Evolutionary conservation across 1,140 invertebrate species (phyloP).

Genomic region (silkworm (Bombyx mori)): ASM3026992v2 NC_085129.1:7417001-7417500

Average conservation of each 20-base stretch:
- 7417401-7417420: slow-evolving; percentile 49
- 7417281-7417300: slow-evolving; percentile 11
- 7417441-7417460: slow-evolving; percentile 26
- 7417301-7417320: slow-evolving; percentile 78
- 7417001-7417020: too few species aligned
- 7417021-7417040: too few species aligned
- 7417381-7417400: slow-evolving; percentile 33
- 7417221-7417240: slow-evolving; percentile 21
- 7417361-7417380: slow-evolving; percentile 12
- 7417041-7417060: too few species aligned
- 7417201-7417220: slow-evolving; percentile 7
- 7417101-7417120: too few species aligned
- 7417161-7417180: too few species aligned
- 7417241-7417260: slow-evolving; percentile 14
- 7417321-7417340: slow-evolving; percentile 76
- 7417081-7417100: too few species aligned
- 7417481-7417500: slow-evolving; percentile 59
- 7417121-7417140: too few species aligned
- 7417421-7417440: slow-evolving; percentile 6
- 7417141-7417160: too few species aligned
- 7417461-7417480: slow-evolving; percentile 48
- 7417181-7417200: too few species aligned
- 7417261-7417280: slow-evolving; percentile 38
- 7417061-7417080: too few species aligned
- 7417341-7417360: slow-evolving; percentile 67